phyloP scores from a whole-genome alignment of 92 coral and sea anemone species.

The Heliopora coerulea region DNA sequence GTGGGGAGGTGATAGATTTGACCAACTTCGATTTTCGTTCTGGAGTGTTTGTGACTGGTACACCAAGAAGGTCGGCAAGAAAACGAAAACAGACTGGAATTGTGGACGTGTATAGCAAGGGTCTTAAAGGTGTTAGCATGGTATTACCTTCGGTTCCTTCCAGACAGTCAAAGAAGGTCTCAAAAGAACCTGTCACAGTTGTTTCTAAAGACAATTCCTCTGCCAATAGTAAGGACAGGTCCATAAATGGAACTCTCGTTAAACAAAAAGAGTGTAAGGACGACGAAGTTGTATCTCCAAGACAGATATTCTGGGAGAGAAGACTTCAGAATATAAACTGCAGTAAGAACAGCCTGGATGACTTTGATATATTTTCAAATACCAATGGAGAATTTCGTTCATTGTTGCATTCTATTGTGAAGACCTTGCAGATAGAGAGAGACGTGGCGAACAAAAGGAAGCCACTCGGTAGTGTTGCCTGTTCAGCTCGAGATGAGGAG shows the following conservation, averaged over 20 bases:
- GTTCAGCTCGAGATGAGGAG: slow-evolving; percentile 49
- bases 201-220: slow-evolving; percentile 13
- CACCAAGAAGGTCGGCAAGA: slow-evolving; percentile 54
- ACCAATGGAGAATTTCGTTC: slow-evolving; percentile 70
- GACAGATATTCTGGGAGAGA: slow-evolving; percentile 95
- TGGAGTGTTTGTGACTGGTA: slow-evolving; percentile 69
- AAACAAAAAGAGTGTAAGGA: slow-evolving; percentile 59
- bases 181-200: slow-evolving; percentile 76
- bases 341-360: slow-evolving; percentile 67
- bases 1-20: slow-evolving; percentile 77
- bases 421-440: slow-evolving; percentile 79
- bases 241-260: background rate
- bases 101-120: slow-evolving; percentile 58
- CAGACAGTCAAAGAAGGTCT: slow-evolving; percentile 82
- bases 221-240: background rate
- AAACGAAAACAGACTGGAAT: slow-evolving; percentile 48
- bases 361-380: slow-evolving; percentile 62
- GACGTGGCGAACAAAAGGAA: slow-evolving; percentile 80
- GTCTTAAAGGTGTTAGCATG: slow-evolving; percentile 58
- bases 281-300: slow-evolving; percentile 58
- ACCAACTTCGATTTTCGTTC: slow-evolving; percentile 91
- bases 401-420: slow-evolving; percentile 85
- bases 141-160: slow-evolving; percentile 65
- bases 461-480: slow-evolving; percentile 70
- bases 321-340: slow-evolving; percentile 68